Base-by-base conservation (phyloP, 1,140 invertebrate species). In the Macrocentrus cingulum region DNA sequence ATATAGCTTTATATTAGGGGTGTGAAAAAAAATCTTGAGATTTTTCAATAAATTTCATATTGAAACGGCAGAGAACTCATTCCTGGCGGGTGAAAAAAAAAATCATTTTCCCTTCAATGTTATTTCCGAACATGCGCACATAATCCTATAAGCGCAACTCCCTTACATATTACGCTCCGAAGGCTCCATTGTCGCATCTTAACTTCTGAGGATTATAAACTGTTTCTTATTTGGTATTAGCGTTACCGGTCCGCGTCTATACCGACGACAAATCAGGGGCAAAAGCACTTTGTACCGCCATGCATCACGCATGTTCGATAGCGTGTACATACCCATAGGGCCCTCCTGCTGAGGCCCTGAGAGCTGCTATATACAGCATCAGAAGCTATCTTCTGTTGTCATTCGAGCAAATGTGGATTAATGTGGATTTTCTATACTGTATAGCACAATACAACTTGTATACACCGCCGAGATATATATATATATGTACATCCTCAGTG, bases 151-250 rank as follows among this genome's bases (percentile, higher is more conserved):
- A 75, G 67, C 67, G 66, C 44, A 9, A 41, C 66, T 69, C 74
- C 36, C 36, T 11, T 39, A 34, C 71, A 68, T 75, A 74, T 72
- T 71, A 76, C 74, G 74, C 74, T 75, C 66, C 66, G 66, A 65
- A 60, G 62, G 57, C 50, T 54, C 67, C 59, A 74, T 77, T 77
- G 69, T 74, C 63, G 62, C 36, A 69, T 77, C 72, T 77, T 77
- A 77, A 77, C 75, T 77, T 77, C 64, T 75, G 54, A 63, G 68
- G 72, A 75, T 77, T 74, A 75, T 67, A 71, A 76, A 71, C 69
- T 75, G 63, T 74, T 75, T 68, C 65, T 65, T 70, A 69, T 68
- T 65, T 65, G 56, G 64, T 52, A 71, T 71, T 71, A 75, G 66
- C 58, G 65, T 64, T 67, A 32, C 15, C 37, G 36, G 20, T 50